These are phyloP conservation scores for Polydrusus tereticollis DNA, from an alignment of 2,888 invertebrate species.

Conservation along the genomic window DNA sequence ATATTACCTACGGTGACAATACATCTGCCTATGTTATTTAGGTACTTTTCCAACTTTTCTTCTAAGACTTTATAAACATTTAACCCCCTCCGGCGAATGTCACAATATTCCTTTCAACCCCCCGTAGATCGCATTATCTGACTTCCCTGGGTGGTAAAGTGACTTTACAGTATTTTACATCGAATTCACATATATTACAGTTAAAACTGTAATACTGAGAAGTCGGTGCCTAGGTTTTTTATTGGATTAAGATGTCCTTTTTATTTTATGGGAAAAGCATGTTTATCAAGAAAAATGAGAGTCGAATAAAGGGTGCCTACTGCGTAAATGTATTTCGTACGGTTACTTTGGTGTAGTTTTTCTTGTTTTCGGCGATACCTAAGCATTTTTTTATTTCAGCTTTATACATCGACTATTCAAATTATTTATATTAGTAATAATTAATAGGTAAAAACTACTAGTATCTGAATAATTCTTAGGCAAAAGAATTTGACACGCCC, in stretches of 20 bases:
- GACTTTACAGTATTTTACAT: conserved; percentile 54
- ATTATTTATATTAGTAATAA: neutral
- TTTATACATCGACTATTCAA: neutral
- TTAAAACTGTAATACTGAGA: conserved; percentile 50
- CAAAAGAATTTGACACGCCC: too few species aligned
- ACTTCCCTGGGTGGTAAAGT: conserved; percentile 63
- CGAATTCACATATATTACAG: conserved; percentile 28
- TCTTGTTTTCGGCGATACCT: conserved; percentile 6
- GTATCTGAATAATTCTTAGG: too few species aligned
- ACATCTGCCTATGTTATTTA: conserved; percentile 33
- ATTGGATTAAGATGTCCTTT: conserved; percentile 45
- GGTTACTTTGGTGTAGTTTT: conserved; percentile 16
- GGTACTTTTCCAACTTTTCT: conserved; percentile 24
- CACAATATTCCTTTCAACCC: conserved; percentile 65
- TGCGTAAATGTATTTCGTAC: conserved; percentile 18
- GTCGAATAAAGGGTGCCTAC: conserved; percentile 54
- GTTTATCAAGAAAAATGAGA: conserved; percentile 50
- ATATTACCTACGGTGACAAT: conserved; percentile 33
- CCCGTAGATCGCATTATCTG: conserved; percentile 59
- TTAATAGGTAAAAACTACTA: neutral
- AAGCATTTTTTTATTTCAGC: neutral
- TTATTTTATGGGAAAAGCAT: conserved; percentile 35
- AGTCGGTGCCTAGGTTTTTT: conserved; percentile 53
- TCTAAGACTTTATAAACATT: conserved; percentile 35
- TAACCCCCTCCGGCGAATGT: conserved; percentile 62